Evolutionary conservation across 2,888 invertebrate genomes (phyloP), one percentile per base, ranked within the genome.

Genomic region (Acholoe squamosa): DNA sequence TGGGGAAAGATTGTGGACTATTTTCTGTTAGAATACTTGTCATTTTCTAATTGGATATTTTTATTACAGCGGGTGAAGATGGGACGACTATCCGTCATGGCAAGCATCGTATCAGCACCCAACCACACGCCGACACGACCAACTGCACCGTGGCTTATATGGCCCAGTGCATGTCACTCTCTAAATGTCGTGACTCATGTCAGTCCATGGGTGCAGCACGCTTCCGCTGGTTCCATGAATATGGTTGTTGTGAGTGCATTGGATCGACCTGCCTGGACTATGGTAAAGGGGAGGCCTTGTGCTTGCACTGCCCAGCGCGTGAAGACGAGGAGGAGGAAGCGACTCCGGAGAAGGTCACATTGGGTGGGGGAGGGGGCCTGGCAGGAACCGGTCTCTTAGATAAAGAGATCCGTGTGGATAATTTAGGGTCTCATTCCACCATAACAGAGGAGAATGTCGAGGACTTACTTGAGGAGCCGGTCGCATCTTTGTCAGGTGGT

Each of bases 61-160:
- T 16, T 16, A 12, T 84, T 84, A 22, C 84, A 90, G 90, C 84
- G 0, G 86, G 90, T 0, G 28, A 61, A 5, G 84, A 84, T 16
- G 90, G 90, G 5, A 25, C 61, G 33, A n/a, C 80, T 7, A 67
- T 91, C 25, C 90, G 90, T 10, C 92, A 92, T 56, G 91, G 91
- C 33, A 43, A 54, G 51, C 91, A 92, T 19, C 90, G 89, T n/a
- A 77, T 90, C 56, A 28, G 28, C 84, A 51, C 91, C 14, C 86
- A 76, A 86, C 52, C 91, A 16, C 25, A 51, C 80, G 56, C 91
- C 34, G 54, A 90, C 51, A 54, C 91, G 96, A 96, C 96, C 91
- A 99, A 99, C 96, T 99, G 99, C 96, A 98, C 98, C 0, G 98
- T 98, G 12, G 98, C 98, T 0, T 99, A 97, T 96, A 97, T 98